Base-by-base conservation (phyloP, 2,888 invertebrate genomes). In the Tenthredo amoena region DNA sequence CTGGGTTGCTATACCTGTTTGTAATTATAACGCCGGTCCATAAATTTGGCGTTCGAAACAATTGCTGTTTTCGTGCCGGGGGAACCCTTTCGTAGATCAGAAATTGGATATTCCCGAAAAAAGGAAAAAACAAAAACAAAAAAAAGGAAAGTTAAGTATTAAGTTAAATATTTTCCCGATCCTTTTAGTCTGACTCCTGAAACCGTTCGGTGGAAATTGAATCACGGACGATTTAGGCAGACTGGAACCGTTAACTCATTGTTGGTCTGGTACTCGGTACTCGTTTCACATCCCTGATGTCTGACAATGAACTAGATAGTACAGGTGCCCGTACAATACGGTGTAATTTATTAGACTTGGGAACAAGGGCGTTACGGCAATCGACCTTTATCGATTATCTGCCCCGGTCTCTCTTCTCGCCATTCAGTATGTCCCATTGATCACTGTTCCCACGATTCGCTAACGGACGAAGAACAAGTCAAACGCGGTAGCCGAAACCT, bases 331-430 rank as follows among this genome's bases (percentile, higher is more conserved):
- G 50, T 50, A 77, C 77, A 77, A 77, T 77, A 77, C 77, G 40
- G 18, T 77, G 77, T 55, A 77, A 77, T 77, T 77, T 77, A 77
- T 55, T 77, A 77, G 50, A 77, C 77, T 77, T 31, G 77, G 40
- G 50, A 77, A 77, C 77, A 77, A 77, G 50, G 31, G 77, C 50
- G 47, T 77, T 21, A 34, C 62, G 40, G 81, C 58, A 58, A 81
- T 81, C 62, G 81, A 81, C 62, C 58, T 81, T n/a, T 37, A 81
- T 81, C 81, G 81, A 81, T 81, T 58, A 81, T 81, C 81, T 40
- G 62, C 81, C 58, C 81, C 10, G 9, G 79, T 43, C 43, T 21
- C 76, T 50, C 18, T 77, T 50, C 18, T 55, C 77, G 21, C 77
- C 34, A 55, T 77, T 77, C 77, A 55, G n/a, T 55, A 55, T 55